Evolutionary conservation across 1,140 invertebrate species (phyloP).

Genomic region (Eriosoma lanigerum): DNA sequence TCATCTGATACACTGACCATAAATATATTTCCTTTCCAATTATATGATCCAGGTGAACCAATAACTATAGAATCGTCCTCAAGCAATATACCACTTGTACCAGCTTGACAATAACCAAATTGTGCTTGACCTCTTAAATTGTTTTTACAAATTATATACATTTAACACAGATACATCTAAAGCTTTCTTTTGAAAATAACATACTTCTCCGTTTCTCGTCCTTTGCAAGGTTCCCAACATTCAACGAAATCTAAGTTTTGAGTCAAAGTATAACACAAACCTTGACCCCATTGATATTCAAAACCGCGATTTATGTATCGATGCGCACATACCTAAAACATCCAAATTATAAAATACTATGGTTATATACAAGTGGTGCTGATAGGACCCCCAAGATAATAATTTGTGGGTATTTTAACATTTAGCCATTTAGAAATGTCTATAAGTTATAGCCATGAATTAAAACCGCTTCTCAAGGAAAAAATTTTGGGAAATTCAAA

Average conservation of each 20-base stretch:
- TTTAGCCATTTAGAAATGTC: too few species aligned
- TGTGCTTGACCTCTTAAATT: conserved; percentile 59
- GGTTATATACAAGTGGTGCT: too few species aligned
- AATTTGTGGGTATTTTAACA: too few species aligned
- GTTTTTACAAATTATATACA: conserved; percentile 15
- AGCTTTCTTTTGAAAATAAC: conserved; percentile 53
- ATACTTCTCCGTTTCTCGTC: conserved; percentile 71
- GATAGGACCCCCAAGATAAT: too few species aligned
- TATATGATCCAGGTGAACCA: conserved; percentile 83
- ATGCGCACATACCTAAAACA: conserved; percentile 83
- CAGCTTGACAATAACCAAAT: conserved; percentile 90
- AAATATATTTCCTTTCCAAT: conserved; percentile 86
- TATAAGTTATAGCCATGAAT: too few species aligned
- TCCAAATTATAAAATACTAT: not conserved
- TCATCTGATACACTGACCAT: conserved; percentile 74
- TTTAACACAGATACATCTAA: not conserved
- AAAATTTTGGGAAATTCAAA: too few species aligned
- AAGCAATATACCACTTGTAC: conserved; percentile 79
- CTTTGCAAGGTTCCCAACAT: conserved; percentile 78
- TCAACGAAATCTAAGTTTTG: conserved; percentile 73
- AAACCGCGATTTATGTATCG: conserved; percentile 72
- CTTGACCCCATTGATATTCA: conserved; percentile 80
- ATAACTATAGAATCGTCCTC: conserved; percentile 79
- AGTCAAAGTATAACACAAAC: conserved; percentile 82
- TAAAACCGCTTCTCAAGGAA: too few species aligned